Evolutionary conservation across 2,113 vertebrate genomes (phyloP).

Genomic region (Rafetus swinhoei): DNA sequence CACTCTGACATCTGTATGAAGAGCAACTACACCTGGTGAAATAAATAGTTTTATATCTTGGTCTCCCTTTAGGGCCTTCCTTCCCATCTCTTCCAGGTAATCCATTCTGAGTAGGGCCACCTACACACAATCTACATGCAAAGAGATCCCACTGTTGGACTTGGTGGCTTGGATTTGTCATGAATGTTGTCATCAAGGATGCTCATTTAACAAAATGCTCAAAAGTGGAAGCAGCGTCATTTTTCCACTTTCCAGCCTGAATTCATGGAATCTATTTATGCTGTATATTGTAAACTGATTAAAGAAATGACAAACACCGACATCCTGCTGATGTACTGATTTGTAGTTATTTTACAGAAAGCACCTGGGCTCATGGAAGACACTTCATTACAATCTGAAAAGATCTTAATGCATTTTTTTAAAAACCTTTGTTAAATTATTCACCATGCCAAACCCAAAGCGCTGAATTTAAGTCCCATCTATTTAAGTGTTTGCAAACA

Average conservation of each 20-base stretch:
- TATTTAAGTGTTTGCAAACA: background rate
- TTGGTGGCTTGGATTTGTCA: background rate
- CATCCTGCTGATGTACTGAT: background rate
- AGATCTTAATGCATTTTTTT: background rate
- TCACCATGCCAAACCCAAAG: background rate
- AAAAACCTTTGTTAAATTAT: background rate
- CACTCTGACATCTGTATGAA: background rate
- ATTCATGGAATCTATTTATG: background rate
- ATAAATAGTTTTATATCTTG: conserved; percentile 50
- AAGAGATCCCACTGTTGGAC: background rate
- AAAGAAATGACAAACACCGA: background rate
- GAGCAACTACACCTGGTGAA: background rate
- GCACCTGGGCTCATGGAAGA: background rate
- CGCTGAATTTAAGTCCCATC: background rate
- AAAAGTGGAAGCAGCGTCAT: conserved; percentile 38
- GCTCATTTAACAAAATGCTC: background rate
- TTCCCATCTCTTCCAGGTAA: conserved; percentile 55
- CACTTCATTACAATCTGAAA: background rate
- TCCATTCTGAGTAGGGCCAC: conserved; percentile 36
- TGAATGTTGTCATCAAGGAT: background rate
- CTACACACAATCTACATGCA: conserved; percentile 57
- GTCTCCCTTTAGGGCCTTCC: conserved; percentile 13
- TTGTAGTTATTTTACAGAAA: background rate
- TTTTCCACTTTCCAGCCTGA: background rate
- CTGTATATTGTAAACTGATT: background rate